Conservation (phyloP, 2,113 vertebrate species). For the Canis aureus region DNA sequence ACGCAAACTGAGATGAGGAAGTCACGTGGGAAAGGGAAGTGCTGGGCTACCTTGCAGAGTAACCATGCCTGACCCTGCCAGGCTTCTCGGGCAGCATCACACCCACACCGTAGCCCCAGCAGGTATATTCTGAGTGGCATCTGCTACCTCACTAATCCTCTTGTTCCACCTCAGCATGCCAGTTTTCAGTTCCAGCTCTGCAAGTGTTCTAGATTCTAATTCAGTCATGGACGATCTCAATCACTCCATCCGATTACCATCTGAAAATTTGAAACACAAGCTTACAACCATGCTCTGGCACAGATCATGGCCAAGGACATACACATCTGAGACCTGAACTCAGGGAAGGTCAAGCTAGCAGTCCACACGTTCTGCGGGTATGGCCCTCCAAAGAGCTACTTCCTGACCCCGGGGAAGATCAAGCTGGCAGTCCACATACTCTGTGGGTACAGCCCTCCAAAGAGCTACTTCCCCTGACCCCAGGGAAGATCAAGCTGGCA, state of each 20-base stretch:
- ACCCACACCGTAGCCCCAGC: rapidly evolving
- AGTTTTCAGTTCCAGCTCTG: background rate
- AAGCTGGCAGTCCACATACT: too few relatives aligned
- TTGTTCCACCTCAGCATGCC: background rate
- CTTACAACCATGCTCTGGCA: background rate
- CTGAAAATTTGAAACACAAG: background rate
- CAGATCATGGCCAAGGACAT: background rate
- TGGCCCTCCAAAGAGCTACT: background rate
- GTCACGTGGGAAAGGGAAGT: background rate
- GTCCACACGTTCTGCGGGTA: too few relatives aligned
- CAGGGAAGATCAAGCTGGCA: too few relatives aligned
- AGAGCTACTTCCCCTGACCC: background rate
- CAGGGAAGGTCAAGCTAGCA: background rate
- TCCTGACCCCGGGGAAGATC: background rate
- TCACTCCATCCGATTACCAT: background rate
- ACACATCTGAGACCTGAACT: background rate
- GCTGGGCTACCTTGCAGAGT: rapidly evolving
- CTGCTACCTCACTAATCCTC: background rate
- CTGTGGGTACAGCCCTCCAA: background rate
- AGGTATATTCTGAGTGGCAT: rapidly evolving
- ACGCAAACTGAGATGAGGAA: rapidly evolving
- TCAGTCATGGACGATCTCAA: rapidly evolving
- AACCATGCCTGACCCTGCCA: rapidly evolving
- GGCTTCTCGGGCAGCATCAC: background rate
- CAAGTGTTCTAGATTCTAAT: background rate